Base-by-base conservation (phyloP, 2,888 invertebrate species). In the Ethmia dodecea region DNA sequence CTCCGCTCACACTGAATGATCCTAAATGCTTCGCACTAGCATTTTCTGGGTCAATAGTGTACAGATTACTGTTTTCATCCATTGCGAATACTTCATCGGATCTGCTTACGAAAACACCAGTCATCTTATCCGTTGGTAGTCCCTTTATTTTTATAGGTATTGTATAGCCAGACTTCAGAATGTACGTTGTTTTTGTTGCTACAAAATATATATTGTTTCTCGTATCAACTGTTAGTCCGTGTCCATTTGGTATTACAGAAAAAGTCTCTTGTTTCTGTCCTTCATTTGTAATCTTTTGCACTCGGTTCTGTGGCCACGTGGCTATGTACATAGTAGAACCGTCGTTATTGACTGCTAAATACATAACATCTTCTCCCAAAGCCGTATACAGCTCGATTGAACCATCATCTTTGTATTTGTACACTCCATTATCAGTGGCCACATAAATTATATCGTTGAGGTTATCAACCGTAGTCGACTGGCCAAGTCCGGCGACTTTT, bases 371-470 rank as follows among this genome's bases (percentile, higher is more conserved):
- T 60, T 83, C 81, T 2, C 79, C 79, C 14, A 71, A 49, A 42
- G 77, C 83, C 5, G 79, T 57, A 16, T 66, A 78, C 0, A 72
- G 42, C 43, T 78, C 76, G 3, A 71, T 59, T 3, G 72, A 61
- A 0, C 67, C 60, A 32, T 78, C 76, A 6, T 76, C 72, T 44
- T 76, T 76, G 35, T 75, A 83, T 69, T 74, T 84, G 31, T 81
- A 84, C 0, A 84, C 74, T 0, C 86, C 86, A 46, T 80, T 83
- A 72, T 86, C 84, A 36, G 84, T 81, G 0, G 80, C 84, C 26
- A 86, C 54, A 44, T 81, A 86, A 1, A 83, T 63, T 3, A 80
- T 70, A 58, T 84, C 78, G 43, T 84, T 83, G 10, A 77, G 66
- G 71, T 86, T 84, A 72, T 86, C 84, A 13, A 86, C 71, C 1